Evolutionary conservation across 2,113 vertebrate genomes (phyloP).

Genomic region (Sander vitreus): DNA sequence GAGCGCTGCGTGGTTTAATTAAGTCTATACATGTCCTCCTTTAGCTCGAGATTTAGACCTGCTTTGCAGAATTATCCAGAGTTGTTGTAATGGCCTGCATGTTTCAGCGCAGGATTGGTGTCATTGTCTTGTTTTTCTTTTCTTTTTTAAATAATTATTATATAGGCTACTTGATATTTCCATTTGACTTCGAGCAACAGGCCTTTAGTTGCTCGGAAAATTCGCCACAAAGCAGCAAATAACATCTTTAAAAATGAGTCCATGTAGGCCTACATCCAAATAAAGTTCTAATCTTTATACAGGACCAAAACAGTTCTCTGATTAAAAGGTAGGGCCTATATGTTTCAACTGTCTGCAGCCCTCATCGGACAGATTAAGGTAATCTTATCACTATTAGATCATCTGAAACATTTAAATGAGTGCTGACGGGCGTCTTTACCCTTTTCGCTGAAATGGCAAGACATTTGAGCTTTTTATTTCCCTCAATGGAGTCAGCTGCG

Average conservation of each 20-base stretch:
- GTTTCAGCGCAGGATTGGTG: neutral
- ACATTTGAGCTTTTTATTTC: constrained; percentile 80
- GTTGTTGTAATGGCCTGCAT: neutral
- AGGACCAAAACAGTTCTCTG: neutral
- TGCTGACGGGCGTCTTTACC: constrained; percentile 78
- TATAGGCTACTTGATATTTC: neutral
- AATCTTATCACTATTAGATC: constrained; percentile 46
- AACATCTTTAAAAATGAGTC: neutral
- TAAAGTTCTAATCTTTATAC: neutral
- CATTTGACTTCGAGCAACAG: neutral
- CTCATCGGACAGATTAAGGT: constrained; percentile 29
- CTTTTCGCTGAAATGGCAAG: constrained; percentile 79
- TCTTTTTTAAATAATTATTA: neutral
- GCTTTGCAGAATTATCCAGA: neutral
- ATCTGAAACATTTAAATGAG: constrained; percentile 66
- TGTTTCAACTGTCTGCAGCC: neutral
- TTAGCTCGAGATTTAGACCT: neutral
- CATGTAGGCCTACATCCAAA: neutral
- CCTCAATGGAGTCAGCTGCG: constrained; percentile 70
- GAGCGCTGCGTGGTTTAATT: constrained; percentile 1
- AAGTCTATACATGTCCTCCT: neutral
- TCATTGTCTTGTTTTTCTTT: neutral
- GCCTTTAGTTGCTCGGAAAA: neutral
- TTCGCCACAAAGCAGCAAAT: neutral
- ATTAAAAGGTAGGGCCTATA: neutral